A percentile compares a stretch with the other conserved stretches of the same genome.
These are phyloP conservation scores for Smithornis capensis DNA, from an alignment of 2,113 vertebrate species.

Conservation along the genomic window DNA sequence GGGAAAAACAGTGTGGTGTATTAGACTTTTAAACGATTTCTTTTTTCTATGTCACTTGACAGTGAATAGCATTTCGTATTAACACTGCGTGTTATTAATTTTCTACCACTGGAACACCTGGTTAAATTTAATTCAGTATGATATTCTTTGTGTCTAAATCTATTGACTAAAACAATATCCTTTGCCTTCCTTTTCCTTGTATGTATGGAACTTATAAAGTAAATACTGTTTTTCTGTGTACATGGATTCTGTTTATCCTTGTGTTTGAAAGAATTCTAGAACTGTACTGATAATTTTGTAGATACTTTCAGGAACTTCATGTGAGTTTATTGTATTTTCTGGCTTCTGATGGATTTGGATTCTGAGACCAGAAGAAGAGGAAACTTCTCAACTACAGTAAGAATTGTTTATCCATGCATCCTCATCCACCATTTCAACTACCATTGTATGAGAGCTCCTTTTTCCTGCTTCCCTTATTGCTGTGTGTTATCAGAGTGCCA, in stretches of 20 bases:
- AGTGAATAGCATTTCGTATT: not conserved
- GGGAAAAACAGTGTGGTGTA: not conserved
- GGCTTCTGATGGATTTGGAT: not conserved
- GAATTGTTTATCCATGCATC: not conserved
- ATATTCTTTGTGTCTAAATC: not conserved
- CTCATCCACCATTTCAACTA: not conserved
- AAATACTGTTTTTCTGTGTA: not conserved
- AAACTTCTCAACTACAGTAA: not conserved
- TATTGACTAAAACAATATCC: not conserved
- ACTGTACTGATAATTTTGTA: not conserved
- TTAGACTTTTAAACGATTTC: not conserved
- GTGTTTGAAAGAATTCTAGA: not conserved
- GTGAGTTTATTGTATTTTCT: not conserved
- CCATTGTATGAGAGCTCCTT: not conserved
- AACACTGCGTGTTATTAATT: not conserved
- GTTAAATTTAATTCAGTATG: not conserved
- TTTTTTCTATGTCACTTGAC: not conserved
- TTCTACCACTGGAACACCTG: not conserved
- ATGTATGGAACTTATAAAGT: not conserved
- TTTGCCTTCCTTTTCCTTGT: not conserved
- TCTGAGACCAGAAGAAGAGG: not conserved
- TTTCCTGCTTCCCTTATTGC: not conserved
- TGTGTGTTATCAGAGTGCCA: not conserved
- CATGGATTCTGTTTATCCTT: not conserved
- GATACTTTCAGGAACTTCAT: not conserved